phyloP scores from a whole-genome alignment of 2,888 invertebrate genomes.

The Griposia aprilina region DNA sequence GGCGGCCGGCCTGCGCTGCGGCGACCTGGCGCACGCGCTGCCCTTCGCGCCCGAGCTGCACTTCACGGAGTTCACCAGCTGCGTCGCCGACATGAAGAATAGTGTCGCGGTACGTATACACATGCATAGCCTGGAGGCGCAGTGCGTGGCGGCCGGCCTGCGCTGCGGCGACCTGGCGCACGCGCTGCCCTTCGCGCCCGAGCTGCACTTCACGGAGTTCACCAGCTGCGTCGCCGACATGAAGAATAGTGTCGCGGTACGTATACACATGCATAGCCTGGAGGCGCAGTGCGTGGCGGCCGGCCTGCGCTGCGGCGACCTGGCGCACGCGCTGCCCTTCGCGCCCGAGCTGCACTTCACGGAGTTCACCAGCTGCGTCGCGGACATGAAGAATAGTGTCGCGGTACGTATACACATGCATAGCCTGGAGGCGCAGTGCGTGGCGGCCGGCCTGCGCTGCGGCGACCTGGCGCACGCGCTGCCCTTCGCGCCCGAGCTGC shows the following conservation, averaged over 20 bases:
- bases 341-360: conserved; percentile 97
- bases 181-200: conserved; percentile 96
- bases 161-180: conserved; percentile 95
- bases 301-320: conserved; percentile 94
- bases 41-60: conserved; percentile 97
- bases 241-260: conserved; percentile 97
- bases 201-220: conserved; percentile 97
- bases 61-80: conserved; percentile 96
- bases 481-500: conserved; percentile 97
- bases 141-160: conserved; percentile 92
- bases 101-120: conserved; percentile 93
- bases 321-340: conserved; percentile 96
- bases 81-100: conserved; percentile 98
- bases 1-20: conserved; percentile 93
- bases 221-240: conserved; percentile 96
- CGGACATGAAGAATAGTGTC: conserved; percentile 98
- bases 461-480: conserved; percentile 97
- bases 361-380: conserved; percentile 95
- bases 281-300: conserved; percentile 92
- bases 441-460: conserved; percentile 92
- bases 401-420: conserved; percentile 91
- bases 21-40: conserved; percentile 96
- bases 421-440: conserved; percentile 92
- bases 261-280: conserved; percentile 88
- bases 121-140: conserved; percentile 92